These are phyloP conservation scores for Asarcornis scutulata DNA, from an alignment of 2,113 vertebrate species.

Conservation along the genomic window DNA sequence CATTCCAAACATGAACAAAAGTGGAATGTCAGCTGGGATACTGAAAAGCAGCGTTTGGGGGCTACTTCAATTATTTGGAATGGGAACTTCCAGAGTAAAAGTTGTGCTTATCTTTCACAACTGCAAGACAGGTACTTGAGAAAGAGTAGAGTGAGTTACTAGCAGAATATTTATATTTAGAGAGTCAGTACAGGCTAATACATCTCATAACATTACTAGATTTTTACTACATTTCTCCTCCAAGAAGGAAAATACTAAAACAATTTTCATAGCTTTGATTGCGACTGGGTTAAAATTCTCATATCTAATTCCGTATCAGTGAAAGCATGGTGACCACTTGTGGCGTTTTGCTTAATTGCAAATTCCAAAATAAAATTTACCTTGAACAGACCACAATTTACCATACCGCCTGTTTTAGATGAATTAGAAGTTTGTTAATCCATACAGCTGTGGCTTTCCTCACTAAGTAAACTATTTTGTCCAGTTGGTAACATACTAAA, in stretches of 20 bases:
- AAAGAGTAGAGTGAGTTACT: background rate
- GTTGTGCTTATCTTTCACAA: background rate
- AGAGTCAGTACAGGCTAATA: background rate
- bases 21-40: background rate
- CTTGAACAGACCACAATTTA: background rate
- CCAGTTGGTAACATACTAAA: background rate
- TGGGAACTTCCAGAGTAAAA: background rate
- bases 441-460: background rate
- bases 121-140: background rate
- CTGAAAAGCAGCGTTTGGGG: background rate
- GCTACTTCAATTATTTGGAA: background rate
- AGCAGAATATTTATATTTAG: background rate
- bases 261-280: background rate
- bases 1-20: background rate
- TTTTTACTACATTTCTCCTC: background rate
- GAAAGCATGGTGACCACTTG: background rate
- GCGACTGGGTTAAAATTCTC: background rate
- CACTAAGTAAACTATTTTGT: background rate
- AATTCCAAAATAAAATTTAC: background rate
- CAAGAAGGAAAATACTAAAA: background rate
- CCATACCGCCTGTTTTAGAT: background rate
- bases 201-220: background rate
- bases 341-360: background rate
- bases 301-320: background rate
- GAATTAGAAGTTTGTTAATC: background rate